Base-by-base conservation (phyloP, 2,797 vertebrate genomes). In the Florisuga fusca region DNA sequence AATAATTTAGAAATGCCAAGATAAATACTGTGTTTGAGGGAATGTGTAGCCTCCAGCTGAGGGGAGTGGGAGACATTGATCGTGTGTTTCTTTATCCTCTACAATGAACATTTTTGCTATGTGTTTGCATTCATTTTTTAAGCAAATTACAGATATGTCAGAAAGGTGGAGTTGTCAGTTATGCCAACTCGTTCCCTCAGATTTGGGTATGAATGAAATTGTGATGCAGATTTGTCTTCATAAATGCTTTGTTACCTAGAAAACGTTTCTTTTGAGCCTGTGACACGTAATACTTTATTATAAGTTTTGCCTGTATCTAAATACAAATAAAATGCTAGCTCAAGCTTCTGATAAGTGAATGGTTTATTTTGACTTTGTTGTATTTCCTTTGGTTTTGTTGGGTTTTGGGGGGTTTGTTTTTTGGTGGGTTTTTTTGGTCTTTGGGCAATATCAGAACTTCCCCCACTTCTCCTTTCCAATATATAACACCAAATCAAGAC, bases 71-170 rank as follows among this genome's bases (percentile, higher is more conserved):
- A 85, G 59, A 82, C 43, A 5, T 57, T 71, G 84, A 81, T 72
- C 2, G 0, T 68, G 74, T 58, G 31, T 84, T 91, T 87, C 90
- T 90, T 94, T 67, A 90, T 84, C 36, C 76, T 91, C 68, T 66
- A 0, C 84, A 53, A 51, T 89, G 79, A 90, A 73, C 63, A 6
- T 50, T 95, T 93, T 72, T 75, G 43, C 84, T 94, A 89, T n/a
- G 48, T 94, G 75, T 93, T 94, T 95, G 76, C 62, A 53, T 91
- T 94, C 84, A 68, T 72, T 84, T 94, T 94, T 80, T 77, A 93
- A 87, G 62, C 73, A 62, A 88, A 79, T 92, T 93, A 57, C 45
- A 88, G 90, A 91, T 84, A 88, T 57, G 82, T 95, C 92, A 79
- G 43, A 81, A 93, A 89, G 89, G 87, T 90, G 80, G 76, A 95